phyloP scores from a whole-genome alignment of 2,797 vertebrate species.

The Pelochelys cantorii region DNA sequence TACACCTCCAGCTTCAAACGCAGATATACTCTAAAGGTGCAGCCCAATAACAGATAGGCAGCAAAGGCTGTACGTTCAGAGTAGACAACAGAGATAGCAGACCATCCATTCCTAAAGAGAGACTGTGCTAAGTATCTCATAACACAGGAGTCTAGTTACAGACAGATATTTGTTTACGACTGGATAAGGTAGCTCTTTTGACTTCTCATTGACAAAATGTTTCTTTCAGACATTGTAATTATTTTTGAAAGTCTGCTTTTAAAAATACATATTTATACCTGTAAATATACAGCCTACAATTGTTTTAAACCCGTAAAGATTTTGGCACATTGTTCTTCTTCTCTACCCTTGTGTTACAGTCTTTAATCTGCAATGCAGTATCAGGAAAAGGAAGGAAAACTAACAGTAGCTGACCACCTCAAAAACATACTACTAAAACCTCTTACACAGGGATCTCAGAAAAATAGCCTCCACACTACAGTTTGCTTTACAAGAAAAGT shows the following conservation, averaged over 20 bases:
- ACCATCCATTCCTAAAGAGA: background rate
- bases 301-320: background rate
- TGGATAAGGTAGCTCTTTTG: background rate
- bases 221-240: background rate
- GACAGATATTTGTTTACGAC: background rate
- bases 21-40: background rate
- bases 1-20: background rate
- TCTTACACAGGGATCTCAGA: background rate
- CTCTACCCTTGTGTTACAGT: background rate
- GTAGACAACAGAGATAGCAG: background rate
- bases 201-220: background rate
- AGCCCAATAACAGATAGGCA: background rate
- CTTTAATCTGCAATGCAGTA: background rate
- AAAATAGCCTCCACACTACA: background rate
- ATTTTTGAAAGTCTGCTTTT: background rate
- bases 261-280: background rate
- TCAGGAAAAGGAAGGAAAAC: background rate
- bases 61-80: background rate
- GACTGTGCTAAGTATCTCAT: background rate
- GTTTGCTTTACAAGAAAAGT: background rate
- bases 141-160: background rate
- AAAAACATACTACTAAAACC: rapidly evolving
- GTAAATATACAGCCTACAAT: background rate
- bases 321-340: background rate
- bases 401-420: background rate